A percentile compares a stretch with the other conserved stretches of the same genome.
phyloP scores from a whole-genome alignment of 1,140 invertebrate genomes.

The Hyphantria cunea region DNA sequence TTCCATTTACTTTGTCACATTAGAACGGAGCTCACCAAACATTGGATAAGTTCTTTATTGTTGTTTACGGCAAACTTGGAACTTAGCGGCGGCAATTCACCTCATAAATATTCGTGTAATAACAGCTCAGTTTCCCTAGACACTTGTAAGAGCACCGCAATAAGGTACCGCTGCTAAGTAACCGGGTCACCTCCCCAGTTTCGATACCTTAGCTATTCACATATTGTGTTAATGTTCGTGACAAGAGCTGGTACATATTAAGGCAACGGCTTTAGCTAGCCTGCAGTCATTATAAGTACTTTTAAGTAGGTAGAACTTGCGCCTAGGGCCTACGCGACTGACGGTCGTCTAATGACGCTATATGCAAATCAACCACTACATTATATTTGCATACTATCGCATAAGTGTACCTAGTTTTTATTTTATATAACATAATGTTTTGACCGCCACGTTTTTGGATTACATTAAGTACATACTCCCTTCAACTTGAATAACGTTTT shows the following conservation, averaged over 20 bases:
- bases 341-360: conserved; percentile 17
- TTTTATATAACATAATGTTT: neutral
- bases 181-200: conserved; percentile 42
- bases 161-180: conserved; percentile 57
- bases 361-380: conserved; percentile 17
- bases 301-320: conserved; percentile 2
- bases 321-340: conserved; percentile 1
- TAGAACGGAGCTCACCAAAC: conserved; percentile 52
- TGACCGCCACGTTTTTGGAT: too few relatives aligned
- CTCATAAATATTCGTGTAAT: conserved; percentile 77
- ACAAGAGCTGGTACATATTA: conserved; percentile 16
- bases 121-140: conserved; percentile 76
- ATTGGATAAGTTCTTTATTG: conserved; percentile 72
- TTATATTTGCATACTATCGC: conserved; percentile 22
- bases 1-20: conserved; percentile 62
- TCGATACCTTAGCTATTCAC: conserved; percentile 47
- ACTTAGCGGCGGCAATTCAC: conserved; percentile 66
- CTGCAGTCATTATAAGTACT: conserved; percentile 22
- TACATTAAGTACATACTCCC: too few relatives aligned
- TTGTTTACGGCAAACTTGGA: conserved; percentile 75
- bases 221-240: conserved; percentile 42
- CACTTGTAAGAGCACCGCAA: conserved; percentile 69
- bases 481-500: too few relatives aligned
- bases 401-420: conserved; percentile 2
- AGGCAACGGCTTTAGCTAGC: conserved; percentile 10